Percentiles rank a stretch among this genome's conserved stretches.
Conservation (phyloP, 2,888 invertebrate genomes). For the Rotaria magnacalcarata region DNA sequence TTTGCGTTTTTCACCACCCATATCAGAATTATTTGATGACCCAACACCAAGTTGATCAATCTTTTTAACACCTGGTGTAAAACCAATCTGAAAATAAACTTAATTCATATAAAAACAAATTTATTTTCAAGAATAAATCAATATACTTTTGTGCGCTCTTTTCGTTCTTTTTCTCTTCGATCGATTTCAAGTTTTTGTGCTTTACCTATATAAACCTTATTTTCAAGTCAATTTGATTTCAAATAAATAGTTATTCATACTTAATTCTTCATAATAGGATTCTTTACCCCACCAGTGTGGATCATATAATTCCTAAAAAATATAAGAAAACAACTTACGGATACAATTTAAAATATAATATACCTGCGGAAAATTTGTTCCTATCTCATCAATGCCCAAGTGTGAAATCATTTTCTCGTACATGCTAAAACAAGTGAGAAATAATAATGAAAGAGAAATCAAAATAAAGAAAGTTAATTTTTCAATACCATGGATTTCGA, state of each 20-base stretch:
- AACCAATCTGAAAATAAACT: not conserved
- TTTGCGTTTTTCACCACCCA: constrained; percentile 11
- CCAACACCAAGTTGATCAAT: constrained; percentile 7
- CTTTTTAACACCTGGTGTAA: not conserved
- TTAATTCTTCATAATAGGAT: constrained; percentile 83
- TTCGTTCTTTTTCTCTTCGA: constrained; percentile 79
- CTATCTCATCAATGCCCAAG: constrained; percentile 88
- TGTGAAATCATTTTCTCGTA: constrained; percentile 91
- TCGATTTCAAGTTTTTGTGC: constrained; percentile 87
- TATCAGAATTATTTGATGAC: not conserved
- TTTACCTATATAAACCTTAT: constrained; percentile 63
- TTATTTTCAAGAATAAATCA: constrained; percentile 17
- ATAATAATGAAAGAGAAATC: not conserved
- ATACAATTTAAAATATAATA: constrained; percentile 47
- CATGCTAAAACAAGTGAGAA: constrained; percentile 64
- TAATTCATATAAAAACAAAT: not conserved
- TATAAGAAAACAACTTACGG: constrained; percentile 40
- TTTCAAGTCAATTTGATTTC: not conserved
- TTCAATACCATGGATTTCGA: constrained; percentile 72
- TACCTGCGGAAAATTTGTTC: constrained; percentile 83
- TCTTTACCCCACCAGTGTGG: constrained; percentile 84
- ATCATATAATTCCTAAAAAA: constrained; percentile 72
- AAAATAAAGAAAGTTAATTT: constrained; percentile 20
- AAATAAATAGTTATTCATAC: constrained; percentile 48
- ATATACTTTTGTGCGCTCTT: constrained; percentile 70